Evolutionary conservation across 2,888 invertebrate species (phyloP), one percentile per base, ranked within the genome.

Genomic region (Anagyrus pseudococci): DNA sequence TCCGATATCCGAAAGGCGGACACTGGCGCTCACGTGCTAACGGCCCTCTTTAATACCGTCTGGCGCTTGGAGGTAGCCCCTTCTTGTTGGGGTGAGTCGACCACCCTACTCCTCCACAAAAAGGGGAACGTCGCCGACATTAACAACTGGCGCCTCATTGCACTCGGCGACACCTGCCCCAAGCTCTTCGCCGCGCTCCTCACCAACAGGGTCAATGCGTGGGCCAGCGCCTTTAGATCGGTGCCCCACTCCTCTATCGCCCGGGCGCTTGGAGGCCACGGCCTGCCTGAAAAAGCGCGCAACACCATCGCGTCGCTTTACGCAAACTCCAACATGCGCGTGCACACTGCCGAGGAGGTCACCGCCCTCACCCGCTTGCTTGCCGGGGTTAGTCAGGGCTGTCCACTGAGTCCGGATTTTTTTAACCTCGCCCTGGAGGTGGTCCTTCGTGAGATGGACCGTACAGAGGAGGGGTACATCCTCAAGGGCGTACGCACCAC

Each of bases 221-320:
- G 60, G 60, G 43, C 54, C 48, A 82, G 81, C 26, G 81, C 81
- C 0, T 81, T 82, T 64, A 75, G 73, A 0, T 77, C 77, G 2
- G 67, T 81, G 2, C 77, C 79, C 7, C 78, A 80, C 61, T 47
- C 55, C 2, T 67, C 72, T 4, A 72, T 76, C 41, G 61, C 55
- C 19, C 60, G 49, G 8, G 72, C 69, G 7, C 57, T 71, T 25
- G 64, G 6, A 25, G 37, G 15, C 1, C 63, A 64, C 3, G 67
- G 63, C 0, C 47, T 50, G 2, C 72, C 71, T 0, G 8, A 1
- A 23, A 7, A 7, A 7, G 2, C 67, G 1, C 23, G 44, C 0
- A 62, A 52, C 10, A 43, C 72, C 10, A 64, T 73, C 2, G 7
- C 8, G 6, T 63, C 58, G 4, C 48, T 73, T 1, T 72, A 73